Evolutionary conservation across 1,140 invertebrate species (phyloP), one percentile per base, ranked within the genome.

Genomic region (Tetragonula clypearis): DNA sequence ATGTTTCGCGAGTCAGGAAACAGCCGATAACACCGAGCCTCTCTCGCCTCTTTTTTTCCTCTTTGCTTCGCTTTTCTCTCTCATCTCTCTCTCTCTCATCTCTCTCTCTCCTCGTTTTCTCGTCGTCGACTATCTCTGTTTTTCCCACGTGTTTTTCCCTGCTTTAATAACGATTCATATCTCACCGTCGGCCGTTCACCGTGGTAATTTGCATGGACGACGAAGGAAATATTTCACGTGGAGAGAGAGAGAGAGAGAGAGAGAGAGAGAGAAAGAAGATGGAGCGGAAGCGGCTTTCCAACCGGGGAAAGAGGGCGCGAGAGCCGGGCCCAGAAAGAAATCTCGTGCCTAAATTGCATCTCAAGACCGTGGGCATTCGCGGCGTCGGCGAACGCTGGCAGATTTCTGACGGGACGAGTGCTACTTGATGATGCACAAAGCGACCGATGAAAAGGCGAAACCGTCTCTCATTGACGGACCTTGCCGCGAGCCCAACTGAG

Each of bases 311-410:
- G 6, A 2, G 1, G 12, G 23, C 19, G 15, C 21, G 8, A 4
- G 65, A 19, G 19, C 56, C 5, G 14, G 4, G 19, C 6, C 41
- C 41, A 17, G 26, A 79, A 79, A 79, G 82, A 79, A 79, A 41
- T 72, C 76, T 60, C n/a, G 35, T 30, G 76, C 41, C 56, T 41
- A 79, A 84, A 84, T 84, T 79, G 82, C 68, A 56, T 84, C 76
- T 84, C 49, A 17, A 60, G 56, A 30, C 8, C 66, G 23, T 21
- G 56, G 56, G 14, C 56, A 62, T 62, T 84, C 76, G 15, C 23
- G 21, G 30, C n/a, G 41, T 6, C 0, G 41, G 17, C 53, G 21
- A 62, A 53, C 30, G n/a, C 6, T 14, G n/a, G 21, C 14, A 56
- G 41, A 60, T 78, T 60, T 71, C 41, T 17, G 41, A 55, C 55